These are phyloP conservation scores for Stegana nigrithorax DNA, from an alignment of 2,888 invertebrate species.

Conservation along the genomic window DNA sequence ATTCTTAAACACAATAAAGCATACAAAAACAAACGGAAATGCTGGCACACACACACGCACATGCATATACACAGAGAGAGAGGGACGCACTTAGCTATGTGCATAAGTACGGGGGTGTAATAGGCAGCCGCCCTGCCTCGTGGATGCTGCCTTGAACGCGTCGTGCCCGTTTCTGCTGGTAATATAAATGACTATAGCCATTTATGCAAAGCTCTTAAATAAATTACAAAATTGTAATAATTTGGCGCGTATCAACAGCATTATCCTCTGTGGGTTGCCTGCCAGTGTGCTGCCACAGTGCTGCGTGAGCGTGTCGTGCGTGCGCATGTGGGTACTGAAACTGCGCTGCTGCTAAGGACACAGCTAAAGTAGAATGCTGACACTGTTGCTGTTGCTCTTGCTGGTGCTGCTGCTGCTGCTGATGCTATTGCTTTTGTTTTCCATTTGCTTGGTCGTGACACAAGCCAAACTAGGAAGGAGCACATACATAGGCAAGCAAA, in stretches of 20 bases:
- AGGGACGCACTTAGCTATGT: too few species aligned
- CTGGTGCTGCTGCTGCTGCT: neutral
- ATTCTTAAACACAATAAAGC: neutral
- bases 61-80: too few species aligned
- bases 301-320: too few species aligned
- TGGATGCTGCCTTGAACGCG: neutral
- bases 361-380: neutral
- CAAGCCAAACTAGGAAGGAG: too few species aligned
- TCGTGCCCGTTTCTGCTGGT: neutral
- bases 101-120: neutral
- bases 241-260: slow-evolving; percentile 42
- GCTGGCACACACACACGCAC: neutral
- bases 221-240: slow-evolving; percentile 63
- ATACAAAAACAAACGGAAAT: slow-evolving; percentile 21
- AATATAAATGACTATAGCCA: slow-evolving; percentile 45
- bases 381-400: neutral
- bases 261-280: neutral
- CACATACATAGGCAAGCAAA: neutral
- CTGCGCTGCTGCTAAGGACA: neutral
- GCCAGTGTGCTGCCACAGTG: too few species aligned
- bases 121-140: neutral
- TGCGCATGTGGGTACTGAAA: too few species aligned
- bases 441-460: too few species aligned
- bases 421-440: neutral
- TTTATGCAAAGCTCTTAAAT: slow-evolving; percentile 60